Conservation (phyloP, 2,797 vertebrate species). For the Bovichtus variegatus region DNA sequence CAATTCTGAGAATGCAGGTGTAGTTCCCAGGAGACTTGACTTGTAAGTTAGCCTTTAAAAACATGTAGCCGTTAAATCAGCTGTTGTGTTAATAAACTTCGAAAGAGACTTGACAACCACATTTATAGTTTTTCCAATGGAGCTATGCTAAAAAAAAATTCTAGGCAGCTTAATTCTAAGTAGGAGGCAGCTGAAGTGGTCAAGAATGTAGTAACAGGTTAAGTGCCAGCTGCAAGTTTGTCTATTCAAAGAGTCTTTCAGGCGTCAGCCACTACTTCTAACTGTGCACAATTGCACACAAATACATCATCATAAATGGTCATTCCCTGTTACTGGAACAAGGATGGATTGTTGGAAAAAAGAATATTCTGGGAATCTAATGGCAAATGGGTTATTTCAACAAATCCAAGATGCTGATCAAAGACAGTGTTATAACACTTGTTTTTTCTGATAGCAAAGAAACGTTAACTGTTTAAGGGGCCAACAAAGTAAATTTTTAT, state of each 20-base stretch:
- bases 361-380: slow-evolving; percentile 65
- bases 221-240: slow-evolving; percentile 3
- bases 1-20: slow-evolving; percentile 1
- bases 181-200: slow-evolving; percentile 9
- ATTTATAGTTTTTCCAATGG: not conserved
- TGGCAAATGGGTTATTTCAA: slow-evolving; percentile 43
- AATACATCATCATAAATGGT: slow-evolving; percentile 43
- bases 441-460: slow-evolving; percentile 17
- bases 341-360: slow-evolving; percentile 4
- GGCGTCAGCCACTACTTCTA: slow-evolving; percentile 5
- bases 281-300: slow-evolving; percentile 29
- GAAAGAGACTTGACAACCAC: not conserved
- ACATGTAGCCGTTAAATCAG: not conserved
- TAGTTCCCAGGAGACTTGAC: not conserved
- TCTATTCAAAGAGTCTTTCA: not conserved
- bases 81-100: not conserved
- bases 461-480: slow-evolving; percentile 25
- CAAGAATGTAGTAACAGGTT: slow-evolving; percentile 8
- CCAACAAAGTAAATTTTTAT: slow-evolving; percentile 35
- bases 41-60: slow-evolving; percentile 6
- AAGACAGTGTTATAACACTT: slow-evolving; percentile 19
- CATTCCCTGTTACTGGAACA: slow-evolving; percentile 66
- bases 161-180: slow-evolving; percentile 9
- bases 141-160: not conserved
- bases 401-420: slow-evolving; percentile 52